Conservation (phyloP, 2,797 vertebrate genomes). For the Alfaro cultratus region DNA sequence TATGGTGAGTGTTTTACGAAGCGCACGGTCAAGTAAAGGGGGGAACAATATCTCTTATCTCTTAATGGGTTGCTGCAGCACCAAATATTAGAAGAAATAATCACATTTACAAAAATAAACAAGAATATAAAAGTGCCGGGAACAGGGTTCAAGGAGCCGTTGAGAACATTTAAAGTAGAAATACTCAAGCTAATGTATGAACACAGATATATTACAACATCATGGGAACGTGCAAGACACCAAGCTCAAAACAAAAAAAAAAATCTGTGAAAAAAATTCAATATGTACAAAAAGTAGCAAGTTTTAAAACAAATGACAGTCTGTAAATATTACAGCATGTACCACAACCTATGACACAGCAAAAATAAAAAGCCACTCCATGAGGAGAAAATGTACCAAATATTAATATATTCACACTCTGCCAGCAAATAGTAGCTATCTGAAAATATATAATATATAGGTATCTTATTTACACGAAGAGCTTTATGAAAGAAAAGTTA, state of each 20-base stretch:
- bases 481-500: conserved; percentile 8
- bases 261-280: conserved; percentile 8
- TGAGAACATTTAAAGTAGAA: conserved; percentile 48
- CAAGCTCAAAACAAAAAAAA: conserved; percentile 23
- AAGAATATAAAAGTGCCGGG: conserved; percentile 40
- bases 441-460: conserved; percentile 81
- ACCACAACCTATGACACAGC: conserved; percentile 75
- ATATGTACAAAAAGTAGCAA: conserved; percentile 45
- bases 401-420: conserved; percentile 85
- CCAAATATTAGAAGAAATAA: conserved; percentile 40
- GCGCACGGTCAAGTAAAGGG: conserved; percentile 17
- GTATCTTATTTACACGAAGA: conserved; percentile 68
- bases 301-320: conserved; percentile 20
- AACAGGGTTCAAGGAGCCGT: conserved; percentile 22
- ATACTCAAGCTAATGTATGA: conserved; percentile 49
- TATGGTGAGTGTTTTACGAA: conserved; percentile 49
- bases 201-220: conserved; percentile 58
- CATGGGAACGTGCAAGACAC: conserved; percentile 67
- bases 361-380: conserved; percentile 84
- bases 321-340: conserved; percentile 50
- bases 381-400: conserved; percentile 82
- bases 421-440: conserved; percentile 91
- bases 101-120: conserved; percentile 46
- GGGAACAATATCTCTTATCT: conserved; percentile 21
- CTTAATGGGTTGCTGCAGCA: conserved; percentile 48